Base-by-base conservation (phyloP, 2,888 invertebrate species). In the Drosophila dives region DNA sequence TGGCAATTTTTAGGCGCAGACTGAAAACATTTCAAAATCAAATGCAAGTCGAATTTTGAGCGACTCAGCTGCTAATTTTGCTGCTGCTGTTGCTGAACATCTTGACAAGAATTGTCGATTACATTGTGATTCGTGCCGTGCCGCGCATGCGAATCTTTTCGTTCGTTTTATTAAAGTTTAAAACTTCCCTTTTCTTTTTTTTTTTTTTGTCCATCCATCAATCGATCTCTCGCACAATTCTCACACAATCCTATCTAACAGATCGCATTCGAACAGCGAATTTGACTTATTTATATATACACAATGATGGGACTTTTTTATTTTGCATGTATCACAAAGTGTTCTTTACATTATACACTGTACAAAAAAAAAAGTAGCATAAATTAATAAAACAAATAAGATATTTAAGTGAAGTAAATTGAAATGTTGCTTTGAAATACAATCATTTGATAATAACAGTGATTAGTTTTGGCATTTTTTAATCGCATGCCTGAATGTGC, bases 31-130 rank as follows among this genome's bases (percentile, higher is more conserved):
- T 86, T 85, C 87, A 86, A 86, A 89, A 86, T 72, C 74, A 85
- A 83, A 83, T 88, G 83, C 82, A 83, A 77, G 73, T 76, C 77
- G 75, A 86, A 90, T 86, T 81, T 83, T 69, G 53, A 85, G 72
- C 67, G 55, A 33, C 50, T 70, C 33, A 34, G 62, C 45, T 61
- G 29, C 26, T 20, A 23, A 45, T 55, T 63, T 23, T 29, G n/a
- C 11, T 56, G 50, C 17, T 38, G 36, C 12, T n/a, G 45, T 45
- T 8, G 45, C 68, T 53, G 78, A 74, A 74, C 66, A 80, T 80
- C 73, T 76, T 56, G 64, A 60, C 81, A 66, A 74, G 73, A 80
- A 77, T 77, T 67, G 66, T 26, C 74, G 67, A 75, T 81, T 80
- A 75, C 81, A 72, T 61, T 67, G 55, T 32, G 38, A 34, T 72